Evolutionary conservation across 2,797 vertebrate species (phyloP), one percentile per base, ranked within the genome.

Genomic region (Danio jaintianensis): DNA sequence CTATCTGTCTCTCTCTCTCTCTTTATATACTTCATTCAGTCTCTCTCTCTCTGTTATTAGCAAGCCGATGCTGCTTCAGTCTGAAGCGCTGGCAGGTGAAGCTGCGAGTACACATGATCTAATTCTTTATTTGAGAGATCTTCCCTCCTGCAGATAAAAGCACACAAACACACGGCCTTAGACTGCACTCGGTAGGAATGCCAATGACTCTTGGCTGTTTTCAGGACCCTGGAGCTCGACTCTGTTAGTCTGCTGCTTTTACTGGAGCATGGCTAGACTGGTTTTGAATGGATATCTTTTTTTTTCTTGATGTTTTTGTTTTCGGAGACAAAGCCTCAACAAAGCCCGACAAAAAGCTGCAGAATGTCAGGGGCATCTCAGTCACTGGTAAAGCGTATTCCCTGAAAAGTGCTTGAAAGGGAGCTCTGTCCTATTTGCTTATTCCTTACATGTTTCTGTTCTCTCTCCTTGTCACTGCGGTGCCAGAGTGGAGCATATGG

Each of bases 401-500:
- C 45, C 45, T 78, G 38, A 78, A 67, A 70, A 78, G 64, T 78
- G 53, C 52, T 59, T 4, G 62, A 77, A 55, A 68, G 64, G 53
- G 22, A 56, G 13, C 52, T 38, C 7, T 36, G 20, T 68, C 22
- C 64, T 78, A 15, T 62, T 78, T 79, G 48, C 20, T 79, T 50
- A 71, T 72, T 79, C 68, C 43, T 72, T 72, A 45, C 78, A 72
- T 78, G 76, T 61, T 79, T 79, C 78, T 76, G 13, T 76, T 66
- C 29, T 59, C 69, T 78, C 76, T 63, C 10, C 77, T 72, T 79
- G 68, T 79, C 67, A 79, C 40, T 64, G 56, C 7, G 11, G 58
- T 63, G 58, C 50, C 77, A 79, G 58, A 63, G 58, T 18, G 18
- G 40, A 79, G 59, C 68, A 70, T 61, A 78, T 79, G 78, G 47